Conservation (phyloP, 2,797 vertebrate genomes). For the Sebastes baramenuke region DNA sequence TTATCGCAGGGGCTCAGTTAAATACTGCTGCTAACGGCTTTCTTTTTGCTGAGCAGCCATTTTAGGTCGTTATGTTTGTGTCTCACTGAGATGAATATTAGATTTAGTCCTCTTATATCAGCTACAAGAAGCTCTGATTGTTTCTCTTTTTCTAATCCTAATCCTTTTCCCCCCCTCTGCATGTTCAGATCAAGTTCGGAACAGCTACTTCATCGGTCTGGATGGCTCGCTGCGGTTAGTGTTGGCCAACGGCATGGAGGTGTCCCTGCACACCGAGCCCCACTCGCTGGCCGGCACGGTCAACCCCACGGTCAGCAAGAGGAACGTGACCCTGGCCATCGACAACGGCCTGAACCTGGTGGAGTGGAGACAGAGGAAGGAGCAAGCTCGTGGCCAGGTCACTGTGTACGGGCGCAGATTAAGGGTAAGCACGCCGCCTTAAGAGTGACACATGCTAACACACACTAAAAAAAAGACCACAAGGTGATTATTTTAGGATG, state of each 20-base stretch:
- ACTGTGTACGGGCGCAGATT: slow-evolving; percentile 96
- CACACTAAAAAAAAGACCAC: background rate
- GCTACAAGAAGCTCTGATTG: slow-evolving; percentile 26
- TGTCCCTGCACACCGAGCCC: slow-evolving; percentile 95
- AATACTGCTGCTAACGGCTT: slow-evolving; percentile 73
- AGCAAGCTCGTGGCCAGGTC: slow-evolving; percentile 94
- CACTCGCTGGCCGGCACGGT: slow-evolving; percentile 96
- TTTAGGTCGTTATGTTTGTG: slow-evolving; percentile 64
- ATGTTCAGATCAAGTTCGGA: slow-evolving; percentile 93
- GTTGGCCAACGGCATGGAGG: slow-evolving; percentile 98
- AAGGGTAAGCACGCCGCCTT: slow-evolving; percentile 84
- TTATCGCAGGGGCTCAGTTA: slow-evolving; percentile 71
- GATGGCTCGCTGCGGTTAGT: slow-evolving; percentile 94
- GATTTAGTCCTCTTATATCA: slow-evolving; percentile 54
- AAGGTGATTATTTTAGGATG: background rate
- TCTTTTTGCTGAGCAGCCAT: slow-evolving; percentile 71
- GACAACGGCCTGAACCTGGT: slow-evolving; percentile 98
- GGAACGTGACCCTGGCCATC: slow-evolving; percentile 95
- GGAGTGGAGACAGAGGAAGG: slow-evolving; percentile 98
- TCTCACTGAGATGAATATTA: slow-evolving; percentile 61
- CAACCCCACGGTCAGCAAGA: slow-evolving; percentile 95
- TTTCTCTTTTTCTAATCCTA: slow-evolving; percentile 24
- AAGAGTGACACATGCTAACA: background rate
- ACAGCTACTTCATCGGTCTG: slow-evolving; percentile 96
- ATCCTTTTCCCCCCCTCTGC: slow-evolving; percentile 19